A percentile compares a stretch with the other conserved stretches of the same genome.
phyloP scores from a whole-genome alignment of 2,113 vertebrate genomes.

The Octodon degus region DNA sequence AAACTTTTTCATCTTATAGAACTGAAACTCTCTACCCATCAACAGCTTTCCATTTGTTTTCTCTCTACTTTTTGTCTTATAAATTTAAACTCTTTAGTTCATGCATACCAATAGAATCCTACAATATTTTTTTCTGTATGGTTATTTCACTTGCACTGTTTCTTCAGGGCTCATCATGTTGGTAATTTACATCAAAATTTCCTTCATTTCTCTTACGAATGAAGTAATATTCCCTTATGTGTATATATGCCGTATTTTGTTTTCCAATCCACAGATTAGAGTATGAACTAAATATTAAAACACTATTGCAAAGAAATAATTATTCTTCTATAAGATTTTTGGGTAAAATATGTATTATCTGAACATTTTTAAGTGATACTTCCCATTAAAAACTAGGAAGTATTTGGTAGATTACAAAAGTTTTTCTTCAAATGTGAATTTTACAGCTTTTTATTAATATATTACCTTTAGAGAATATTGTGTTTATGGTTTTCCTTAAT shows the following conservation, averaged over 20 bases:
- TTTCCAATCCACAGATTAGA: not conserved
- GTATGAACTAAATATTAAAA: slow-evolving; percentile 18
- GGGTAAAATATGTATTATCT: slow-evolving; percentile 15
- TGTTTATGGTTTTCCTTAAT: slow-evolving; percentile 22
- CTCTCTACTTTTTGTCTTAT: not conserved
- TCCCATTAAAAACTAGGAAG: not conserved
- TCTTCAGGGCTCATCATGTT: not conserved
- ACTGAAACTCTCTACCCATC: not conserved
- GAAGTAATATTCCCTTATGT: not conserved
- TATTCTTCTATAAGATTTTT: slow-evolving; percentile 19
- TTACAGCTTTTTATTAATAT: slow-evolving; percentile 30
- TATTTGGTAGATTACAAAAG: not conserved
- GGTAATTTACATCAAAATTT: not conserved
- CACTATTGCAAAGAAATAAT: not conserved
- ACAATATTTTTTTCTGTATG: not conserved
- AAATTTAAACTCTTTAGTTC: not conserved
- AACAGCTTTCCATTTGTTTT: not conserved
- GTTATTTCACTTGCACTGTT: slow-evolving; percentile 4
- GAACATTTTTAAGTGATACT: slow-evolving; percentile 33
- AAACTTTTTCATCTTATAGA: slow-evolving; percentile 28
- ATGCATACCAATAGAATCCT: not conserved
- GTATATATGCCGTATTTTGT: not conserved
- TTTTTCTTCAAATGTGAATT: slow-evolving; percentile 51
- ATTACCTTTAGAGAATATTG: slow-evolving; percentile 6
- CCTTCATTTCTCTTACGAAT: not conserved